Conservation (phyloP, 30 jellyfish, hydroid and myxozoan species). For the Sanderia malayensis region DNA sequence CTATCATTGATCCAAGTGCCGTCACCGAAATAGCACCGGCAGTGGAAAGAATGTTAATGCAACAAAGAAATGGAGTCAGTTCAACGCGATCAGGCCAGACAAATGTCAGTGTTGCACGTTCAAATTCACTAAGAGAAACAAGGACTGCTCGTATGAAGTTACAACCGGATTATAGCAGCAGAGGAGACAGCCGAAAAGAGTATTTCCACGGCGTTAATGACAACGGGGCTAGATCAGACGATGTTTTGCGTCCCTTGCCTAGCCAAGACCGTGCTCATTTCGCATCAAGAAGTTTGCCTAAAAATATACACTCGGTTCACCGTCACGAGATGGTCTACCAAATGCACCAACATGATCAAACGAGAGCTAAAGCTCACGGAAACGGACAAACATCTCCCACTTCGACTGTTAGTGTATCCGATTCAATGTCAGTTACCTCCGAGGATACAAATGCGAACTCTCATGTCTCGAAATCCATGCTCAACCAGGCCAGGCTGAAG, state of each 20-base stretch:
- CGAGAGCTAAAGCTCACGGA: no score
- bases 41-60: constrained; percentile 53
- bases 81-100: constrained; percentile 30
- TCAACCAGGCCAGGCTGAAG: constrained; percentile 27
- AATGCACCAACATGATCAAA: constrained; percentile 14
- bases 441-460: constrained; percentile 57
- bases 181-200: background rate
- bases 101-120: constrained; percentile 85
- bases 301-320: constrained; percentile 76
- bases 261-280: constrained; percentile 78
- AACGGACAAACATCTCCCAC: constrained; percentile 36
- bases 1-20: constrained; percentile 82
- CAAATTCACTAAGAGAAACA: constrained; percentile 84
- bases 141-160: constrained; percentile 39
- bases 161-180: background rate
- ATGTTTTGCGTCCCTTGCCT: constrained; percentile 42
- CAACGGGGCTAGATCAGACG: constrained; percentile 16
- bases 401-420: constrained; percentile 2
- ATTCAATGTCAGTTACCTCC: constrained; percentile 6
- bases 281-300: constrained; percentile 91
- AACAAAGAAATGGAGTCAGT: constrained; percentile 54
- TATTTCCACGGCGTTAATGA: constrained; percentile 27
- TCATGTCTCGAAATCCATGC: background rate
- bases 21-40: constrained; percentile 96
- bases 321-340: constrained; percentile 61